A percentile compares a stretch with the other conserved stretches of the same genome.
These are phyloP conservation scores for Macrosteles quadrilineatus DNA, from an alignment of 1,140 invertebrate species.

Conservation along the genomic window DNA sequence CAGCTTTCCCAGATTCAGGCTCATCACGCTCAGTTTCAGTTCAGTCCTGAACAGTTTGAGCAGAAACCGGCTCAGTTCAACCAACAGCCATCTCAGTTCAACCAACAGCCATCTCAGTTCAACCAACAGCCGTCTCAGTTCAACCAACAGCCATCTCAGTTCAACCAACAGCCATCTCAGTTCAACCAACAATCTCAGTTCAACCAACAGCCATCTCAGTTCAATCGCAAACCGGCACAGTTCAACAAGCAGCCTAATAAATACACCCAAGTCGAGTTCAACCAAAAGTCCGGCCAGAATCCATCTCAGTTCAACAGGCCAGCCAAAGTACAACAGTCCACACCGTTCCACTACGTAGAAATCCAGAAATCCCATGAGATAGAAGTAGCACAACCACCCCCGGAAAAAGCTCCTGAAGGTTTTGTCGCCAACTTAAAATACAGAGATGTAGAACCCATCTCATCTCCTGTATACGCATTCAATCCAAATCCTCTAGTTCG, in stretches of 20 bases:
- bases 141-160: not conserved
- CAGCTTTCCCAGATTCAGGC: slow-evolving; percentile 16
- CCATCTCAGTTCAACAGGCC: not conserved
- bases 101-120: no score
- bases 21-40: slow-evolving; percentile 4
- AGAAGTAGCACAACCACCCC: slow-evolving; percentile 28
- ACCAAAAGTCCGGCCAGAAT: not conserved
- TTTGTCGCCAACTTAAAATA: slow-evolving; percentile 40
- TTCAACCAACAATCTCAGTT: not conserved
- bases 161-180: not conserved
- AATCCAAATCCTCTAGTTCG: slow-evolving; percentile 36
- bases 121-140: not conserved
- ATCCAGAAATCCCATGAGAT: slow-evolving; percentile 22
- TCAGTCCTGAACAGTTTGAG: not conserved
- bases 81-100: no score
- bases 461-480: slow-evolving; percentile 41
- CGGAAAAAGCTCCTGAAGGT: slow-evolving; percentile 10
- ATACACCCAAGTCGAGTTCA: not conserved
- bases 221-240: slow-evolving; percentile 6
- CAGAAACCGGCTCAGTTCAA: not conserved
- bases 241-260: slow-evolving; percentile 8
- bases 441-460: slow-evolving; percentile 41
- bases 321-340: no score
- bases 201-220: not conserved
- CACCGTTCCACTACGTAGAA: slow-evolving; percentile 14